Conservation (phyloP, 2,113 vertebrate species). For the Notiomystis cincta region DNA sequence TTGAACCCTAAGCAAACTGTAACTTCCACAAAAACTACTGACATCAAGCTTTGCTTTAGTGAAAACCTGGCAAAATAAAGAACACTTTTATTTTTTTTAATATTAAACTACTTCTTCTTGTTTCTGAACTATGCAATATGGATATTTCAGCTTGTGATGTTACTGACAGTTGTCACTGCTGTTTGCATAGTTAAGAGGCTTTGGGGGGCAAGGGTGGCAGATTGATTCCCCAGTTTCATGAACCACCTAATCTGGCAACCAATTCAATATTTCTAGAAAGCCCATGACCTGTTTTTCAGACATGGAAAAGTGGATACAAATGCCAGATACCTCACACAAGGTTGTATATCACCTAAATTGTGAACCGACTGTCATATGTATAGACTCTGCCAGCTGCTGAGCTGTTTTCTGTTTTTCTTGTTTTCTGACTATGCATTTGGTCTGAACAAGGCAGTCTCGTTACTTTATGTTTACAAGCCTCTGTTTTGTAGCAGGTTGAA, state of each 20-base stretch:
- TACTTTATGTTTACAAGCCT: conserved; percentile 23
- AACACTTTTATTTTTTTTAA: accelerated
- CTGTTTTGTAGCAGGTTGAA: neutral
- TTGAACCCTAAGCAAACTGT: neutral
- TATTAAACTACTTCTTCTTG: neutral
- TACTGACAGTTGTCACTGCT: neutral
- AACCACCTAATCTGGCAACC: neutral
- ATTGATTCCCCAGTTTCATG: neutral
- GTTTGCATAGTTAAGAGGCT: neutral
- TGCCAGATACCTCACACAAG: neutral
- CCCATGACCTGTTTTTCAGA: neutral
- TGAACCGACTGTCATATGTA: neutral
- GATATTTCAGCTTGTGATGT: neutral
- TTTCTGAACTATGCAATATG: neutral
- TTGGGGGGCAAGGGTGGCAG: neutral
- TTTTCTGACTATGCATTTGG: neutral
- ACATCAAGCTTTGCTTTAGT: neutral
- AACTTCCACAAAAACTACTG: neutral
- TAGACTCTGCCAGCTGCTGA: conserved; percentile 7
- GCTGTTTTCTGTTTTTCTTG: neutral
- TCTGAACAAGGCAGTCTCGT: neutral
- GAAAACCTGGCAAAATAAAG: neutral
- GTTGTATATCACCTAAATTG: conserved; percentile 7
- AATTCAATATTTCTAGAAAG: neutral
- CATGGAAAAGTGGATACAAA: neutral